These are phyloP conservation scores for Enteromius afrohamiltoni DNA, from an alignment of 2,797 vertebrate genomes.

Conservation along the genomic window DNA sequence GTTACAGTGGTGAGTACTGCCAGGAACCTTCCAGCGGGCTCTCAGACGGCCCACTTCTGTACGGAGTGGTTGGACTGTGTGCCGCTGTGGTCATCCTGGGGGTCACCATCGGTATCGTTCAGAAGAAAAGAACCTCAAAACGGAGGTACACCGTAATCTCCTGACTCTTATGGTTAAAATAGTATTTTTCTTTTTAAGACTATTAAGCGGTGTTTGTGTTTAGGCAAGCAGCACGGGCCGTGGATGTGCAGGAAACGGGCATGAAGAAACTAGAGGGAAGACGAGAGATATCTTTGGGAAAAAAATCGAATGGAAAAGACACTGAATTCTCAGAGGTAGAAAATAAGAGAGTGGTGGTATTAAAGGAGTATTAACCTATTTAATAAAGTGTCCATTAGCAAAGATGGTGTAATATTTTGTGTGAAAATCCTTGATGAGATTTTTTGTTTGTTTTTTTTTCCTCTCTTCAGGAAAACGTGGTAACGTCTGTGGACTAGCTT, in stretches of 20 bases:
- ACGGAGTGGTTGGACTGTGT: conserved; percentile 65
- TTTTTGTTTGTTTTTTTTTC: not conserved
- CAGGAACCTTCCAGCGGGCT: conserved; percentile 67
- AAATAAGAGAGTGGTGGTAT: not conserved
- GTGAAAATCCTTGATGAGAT: not conserved
- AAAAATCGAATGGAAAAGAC: conserved; percentile 37
- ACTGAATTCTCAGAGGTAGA: conserved; percentile 67
- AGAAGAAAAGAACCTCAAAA: conserved; percentile 61
- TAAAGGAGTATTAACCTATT: not conserved
- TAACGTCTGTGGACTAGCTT: conserved; percentile 36
- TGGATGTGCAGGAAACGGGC: conserved; percentile 60
- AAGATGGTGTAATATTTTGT: not conserved
- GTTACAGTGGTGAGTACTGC: conserved; percentile 80
- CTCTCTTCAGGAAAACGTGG: conserved; percentile 29
- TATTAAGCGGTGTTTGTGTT: not conserved
- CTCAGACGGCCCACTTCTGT: conserved; percentile 68
- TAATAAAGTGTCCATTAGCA: not conserved
- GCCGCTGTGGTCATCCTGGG: conserved; percentile 70
- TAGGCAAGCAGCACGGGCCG: conserved; percentile 53
- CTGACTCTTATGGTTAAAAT: not conserved
- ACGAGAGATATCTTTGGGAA: conserved; percentile 32
- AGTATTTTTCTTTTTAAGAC: too few species aligned
- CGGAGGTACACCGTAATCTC: conserved; percentile 41
- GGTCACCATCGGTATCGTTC: conserved; percentile 68
- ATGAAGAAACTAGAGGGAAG: conserved; percentile 70